Evolutionary conservation across 2,888 invertebrate genomes (phyloP).

Genomic region (Brachynemurus nebulosus): DNA sequence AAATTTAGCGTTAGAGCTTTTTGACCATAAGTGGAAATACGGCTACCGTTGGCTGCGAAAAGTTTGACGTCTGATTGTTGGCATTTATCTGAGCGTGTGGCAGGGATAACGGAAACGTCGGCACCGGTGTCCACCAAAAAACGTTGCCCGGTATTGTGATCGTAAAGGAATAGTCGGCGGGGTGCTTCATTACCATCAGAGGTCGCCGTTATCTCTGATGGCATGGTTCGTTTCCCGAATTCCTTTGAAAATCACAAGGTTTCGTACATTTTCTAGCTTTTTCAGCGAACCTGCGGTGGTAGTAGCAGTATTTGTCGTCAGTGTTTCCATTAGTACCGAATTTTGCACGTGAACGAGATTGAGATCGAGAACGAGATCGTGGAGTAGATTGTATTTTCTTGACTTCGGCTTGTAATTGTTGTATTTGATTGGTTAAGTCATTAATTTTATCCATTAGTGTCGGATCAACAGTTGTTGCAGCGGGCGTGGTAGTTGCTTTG

Average conservation of each 20-base stretch:
- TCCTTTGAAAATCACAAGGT: constrained; percentile 2
- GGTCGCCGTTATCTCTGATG: constrained; percentile 11
- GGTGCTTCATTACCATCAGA: background rate
- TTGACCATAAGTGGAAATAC: constrained; percentile 12
- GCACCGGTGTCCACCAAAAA: constrained; percentile 12
- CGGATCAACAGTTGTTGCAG: too few species aligned
- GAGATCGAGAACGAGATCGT: background rate
- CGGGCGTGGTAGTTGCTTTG: too few species aligned
- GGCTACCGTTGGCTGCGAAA: constrained; percentile 13
- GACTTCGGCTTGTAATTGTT: background rate
- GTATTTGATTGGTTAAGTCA: too few species aligned
- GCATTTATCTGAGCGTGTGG: background rate
- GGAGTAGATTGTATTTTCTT: background rate
- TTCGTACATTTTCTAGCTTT: constrained; percentile 7
- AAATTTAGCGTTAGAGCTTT: constrained; percentile 11
- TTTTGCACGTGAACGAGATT: background rate
- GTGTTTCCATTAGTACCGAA: background rate
- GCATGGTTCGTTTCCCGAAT: constrained; percentile 10
- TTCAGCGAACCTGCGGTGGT: constrained; percentile 7
- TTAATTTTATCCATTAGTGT: too few species aligned
- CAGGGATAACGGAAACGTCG: constrained; percentile 11
- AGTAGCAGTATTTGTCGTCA: constrained; percentile 2
- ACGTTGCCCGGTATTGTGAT: too few species aligned
- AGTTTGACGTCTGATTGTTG: background rate
- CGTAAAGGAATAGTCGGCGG: constrained; percentile 11